Conservation (phyloP, 2,797 vertebrate species). For the Microtus californicus region DNA sequence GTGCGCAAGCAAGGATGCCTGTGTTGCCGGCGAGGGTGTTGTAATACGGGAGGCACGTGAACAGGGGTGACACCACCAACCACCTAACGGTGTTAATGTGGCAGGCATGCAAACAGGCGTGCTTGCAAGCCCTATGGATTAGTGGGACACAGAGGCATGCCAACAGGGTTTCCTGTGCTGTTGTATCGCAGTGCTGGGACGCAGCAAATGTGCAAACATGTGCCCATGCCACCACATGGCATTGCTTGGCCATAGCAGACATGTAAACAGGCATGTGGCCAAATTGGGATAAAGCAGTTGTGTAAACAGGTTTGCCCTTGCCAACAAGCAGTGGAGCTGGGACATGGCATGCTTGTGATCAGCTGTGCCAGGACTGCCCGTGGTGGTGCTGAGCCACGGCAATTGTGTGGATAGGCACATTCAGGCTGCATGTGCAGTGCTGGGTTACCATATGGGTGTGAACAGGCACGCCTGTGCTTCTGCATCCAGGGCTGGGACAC, state of each 20-base stretch:
- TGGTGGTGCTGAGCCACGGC: too few species aligned
- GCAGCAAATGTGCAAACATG: background rate
- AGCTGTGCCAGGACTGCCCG: too few species aligned
- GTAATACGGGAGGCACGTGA: background rate
- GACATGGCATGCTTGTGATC: too few species aligned
- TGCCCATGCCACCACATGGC: background rate
- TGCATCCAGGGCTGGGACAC: background rate
- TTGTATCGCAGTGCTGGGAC: rapidly evolving
- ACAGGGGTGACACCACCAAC: background rate
- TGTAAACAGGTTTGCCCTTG: background rate
- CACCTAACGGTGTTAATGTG: too few species aligned
- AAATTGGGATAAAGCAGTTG: background rate
- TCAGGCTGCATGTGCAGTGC: background rate
- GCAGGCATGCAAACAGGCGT: background rate
- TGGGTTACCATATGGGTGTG: background rate
- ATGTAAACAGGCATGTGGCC: background rate
- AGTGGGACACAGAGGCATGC: background rate
- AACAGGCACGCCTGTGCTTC: background rate
- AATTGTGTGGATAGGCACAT: background rate
- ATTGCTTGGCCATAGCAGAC: background rate
- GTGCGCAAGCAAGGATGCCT: background rate
- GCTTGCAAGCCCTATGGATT: background rate
- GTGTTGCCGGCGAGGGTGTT: background rate
- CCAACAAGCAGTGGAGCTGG: background rate
- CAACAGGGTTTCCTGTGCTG: background rate